These are phyloP conservation scores for Malacoraja senta DNA, from an alignment of 2,797 vertebrate genomes.

Conservation along the genomic window DNA sequence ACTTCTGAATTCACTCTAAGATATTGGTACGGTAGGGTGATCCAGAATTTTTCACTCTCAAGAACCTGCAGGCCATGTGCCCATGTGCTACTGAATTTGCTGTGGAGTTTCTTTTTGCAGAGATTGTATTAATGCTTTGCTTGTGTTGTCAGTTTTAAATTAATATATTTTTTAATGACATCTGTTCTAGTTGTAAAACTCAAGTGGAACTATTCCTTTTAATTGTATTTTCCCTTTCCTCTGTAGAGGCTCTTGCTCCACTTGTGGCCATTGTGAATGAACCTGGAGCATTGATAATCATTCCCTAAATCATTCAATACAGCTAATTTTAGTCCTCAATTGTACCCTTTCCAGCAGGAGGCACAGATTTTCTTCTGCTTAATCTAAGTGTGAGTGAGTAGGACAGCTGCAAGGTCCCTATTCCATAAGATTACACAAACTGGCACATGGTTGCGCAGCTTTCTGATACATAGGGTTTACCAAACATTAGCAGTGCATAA, in stretches of 20 bases:
- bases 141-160: neutral
- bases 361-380: neutral
- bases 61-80: too few relatives aligned
- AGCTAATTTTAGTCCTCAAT: neutral
- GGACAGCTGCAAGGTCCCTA: too few relatives aligned
- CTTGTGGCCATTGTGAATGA: neutral
- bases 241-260: neutral
- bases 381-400: neutral
- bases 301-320: neutral
- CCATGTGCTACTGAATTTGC: too few relatives aligned
- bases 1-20: too few relatives aligned
- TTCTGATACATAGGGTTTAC: too few relatives aligned
- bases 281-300: neutral
- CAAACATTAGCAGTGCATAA: too few relatives aligned
- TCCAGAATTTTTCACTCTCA: too few relatives aligned
- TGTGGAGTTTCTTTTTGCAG: neutral
- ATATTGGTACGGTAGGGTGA: too few relatives aligned
- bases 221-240: neutral
- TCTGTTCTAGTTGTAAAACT: neutral
- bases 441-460: too few relatives aligned
- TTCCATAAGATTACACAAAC: too few relatives aligned
- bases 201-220: neutral
- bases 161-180: neutral
- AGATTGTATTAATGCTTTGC: neutral
- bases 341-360: neutral